Evolutionary conservation across 1,140 invertebrate genomes (phyloP).

Genomic region (Drosophila kurseongensis): DNA sequence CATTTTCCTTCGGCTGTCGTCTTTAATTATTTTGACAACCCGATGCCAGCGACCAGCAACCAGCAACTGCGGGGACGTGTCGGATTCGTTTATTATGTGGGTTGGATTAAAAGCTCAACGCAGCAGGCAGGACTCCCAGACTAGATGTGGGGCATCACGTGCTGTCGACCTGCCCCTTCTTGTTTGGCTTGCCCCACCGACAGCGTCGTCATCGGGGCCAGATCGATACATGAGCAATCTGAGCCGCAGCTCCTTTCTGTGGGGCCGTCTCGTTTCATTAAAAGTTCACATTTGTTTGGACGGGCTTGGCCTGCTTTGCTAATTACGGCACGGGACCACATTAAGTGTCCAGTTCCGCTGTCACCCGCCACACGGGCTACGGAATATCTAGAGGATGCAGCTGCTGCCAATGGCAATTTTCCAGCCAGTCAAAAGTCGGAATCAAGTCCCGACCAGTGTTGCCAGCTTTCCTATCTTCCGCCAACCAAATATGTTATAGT

Average conservation of each 20-base stretch:
- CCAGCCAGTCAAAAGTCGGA: neutral
- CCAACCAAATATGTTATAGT: too few relatives aligned
- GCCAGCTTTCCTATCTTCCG: neutral
- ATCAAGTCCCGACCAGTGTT: neutral
- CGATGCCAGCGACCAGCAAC: slow-evolving; percentile 15
- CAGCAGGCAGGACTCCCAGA: slow-evolving; percentile 10
- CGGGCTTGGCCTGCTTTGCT: slow-evolving; percentile 29
- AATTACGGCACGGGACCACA: slow-evolving; percentile 35
- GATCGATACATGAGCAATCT: slow-evolving; percentile 33
- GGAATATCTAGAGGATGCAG: slow-evolving; percentile 9
- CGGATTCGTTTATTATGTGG: slow-evolving; percentile 62
- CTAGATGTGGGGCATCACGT: slow-evolving; percentile 44
- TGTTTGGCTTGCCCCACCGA: neutral
- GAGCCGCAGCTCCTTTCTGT: slow-evolving; percentile 17
- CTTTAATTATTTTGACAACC: slow-evolving; percentile 49
- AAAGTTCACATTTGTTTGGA: slow-evolving; percentile 51
- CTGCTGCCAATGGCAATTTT: slow-evolving; percentile 1
- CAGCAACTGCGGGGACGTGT: slow-evolving; percentile 54
- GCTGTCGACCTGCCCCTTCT: neutral
- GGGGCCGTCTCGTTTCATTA: slow-evolving; percentile 34
- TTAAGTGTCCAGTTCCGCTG: slow-evolving; percentile 31
- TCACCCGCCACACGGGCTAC: slow-evolving; percentile 14
- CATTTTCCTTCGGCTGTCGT: slow-evolving; percentile 41
- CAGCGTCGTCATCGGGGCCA: slow-evolving; percentile 7
- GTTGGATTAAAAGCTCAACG: slow-evolving; percentile 55